Evolutionary conservation across 2,113 vertebrate species (phyloP), one percentile per base, ranked within the genome.

Genomic region (Xiphorhynchus elegans): DNA sequence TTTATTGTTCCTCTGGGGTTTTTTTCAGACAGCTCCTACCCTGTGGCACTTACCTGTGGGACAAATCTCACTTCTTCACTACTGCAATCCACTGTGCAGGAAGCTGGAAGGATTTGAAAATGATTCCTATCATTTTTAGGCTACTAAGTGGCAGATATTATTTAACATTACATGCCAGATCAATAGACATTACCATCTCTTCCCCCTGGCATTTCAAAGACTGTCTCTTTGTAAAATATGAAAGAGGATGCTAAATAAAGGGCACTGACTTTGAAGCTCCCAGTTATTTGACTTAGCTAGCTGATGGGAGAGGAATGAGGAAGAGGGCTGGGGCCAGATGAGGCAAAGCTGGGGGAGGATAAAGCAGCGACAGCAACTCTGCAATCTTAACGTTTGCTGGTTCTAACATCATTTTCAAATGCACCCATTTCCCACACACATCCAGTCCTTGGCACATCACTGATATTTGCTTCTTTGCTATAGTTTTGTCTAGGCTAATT

Each of bases 221-320:
- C 28, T 90, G 46, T 28, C 28, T 74, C 86, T 92, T 92, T 86
- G 87, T 92, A 56, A 90, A 90, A 95, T 56, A 89, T 68, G 67
- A 84, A 89, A 95, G 77, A 75, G 18, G 56, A 82, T 67, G 42
- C 70, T 90, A 89, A 79, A 90, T 59, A 90, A 76, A 87, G 74
- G 72, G 23, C 56, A 55, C 17, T 62, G 55, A 76, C 68, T 92
- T 82, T 89, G 75, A 94, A 75, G 84, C 26, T 92, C 46, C n/a
- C 81, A 52, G 52, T 53, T 67, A 72, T 76, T 50, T 90, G 76
- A 46, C 29, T 80, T 67, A 46, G 59, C 68, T 37, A 76, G 66
- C 75, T 92, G 35, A 28, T 31, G 55, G 42, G 20, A 88, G 19
- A 85, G 19, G 44, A 77, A 92, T 17, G 50, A 89, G 91, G 77